Conservation (phyloP, 1,140 invertebrate species). For the Ganaspis sp. region DNA sequence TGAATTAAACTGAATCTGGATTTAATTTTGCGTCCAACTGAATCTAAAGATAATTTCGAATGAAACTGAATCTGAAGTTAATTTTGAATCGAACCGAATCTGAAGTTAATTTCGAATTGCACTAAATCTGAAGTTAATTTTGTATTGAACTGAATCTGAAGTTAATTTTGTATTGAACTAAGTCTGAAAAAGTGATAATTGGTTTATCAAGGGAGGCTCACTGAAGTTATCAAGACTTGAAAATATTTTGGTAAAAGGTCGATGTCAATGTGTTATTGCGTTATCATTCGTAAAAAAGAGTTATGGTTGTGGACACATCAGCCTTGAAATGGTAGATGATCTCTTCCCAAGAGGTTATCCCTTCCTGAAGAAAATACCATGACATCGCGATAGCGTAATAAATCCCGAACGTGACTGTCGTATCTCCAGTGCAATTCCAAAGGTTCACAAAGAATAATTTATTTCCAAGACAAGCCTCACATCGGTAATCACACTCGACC, state of each 20-base stretch:
- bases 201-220: background rate
- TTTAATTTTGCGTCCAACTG: no score
- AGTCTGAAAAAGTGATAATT: background rate
- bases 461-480: constrained; percentile 22
- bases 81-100: no score
- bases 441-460: constrained; percentile 24
- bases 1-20: no score
- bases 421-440: constrained; percentile 26
- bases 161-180: no score
- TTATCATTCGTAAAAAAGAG: constrained; percentile 6
- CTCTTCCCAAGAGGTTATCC: constrained; percentile 24
- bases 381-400: constrained; percentile 24
- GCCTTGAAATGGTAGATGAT: constrained; percentile 24
- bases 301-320: constrained; percentile 20
- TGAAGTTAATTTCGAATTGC: no score
- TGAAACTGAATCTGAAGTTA: no score
- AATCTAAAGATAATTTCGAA: no score
- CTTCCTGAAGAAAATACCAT: constrained; percentile 22
- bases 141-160: no score
- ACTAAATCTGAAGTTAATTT: no score
- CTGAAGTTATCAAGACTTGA: background rate
- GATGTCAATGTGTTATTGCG: constrained; percentile 14
- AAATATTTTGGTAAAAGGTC: constrained; percentile 18
- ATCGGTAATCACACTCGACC: background rate
- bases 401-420: constrained; percentile 29